These are phyloP conservation scores for Tribolium madens DNA, from an alignment of 1,140 invertebrate genomes.

Conservation along the genomic window DNA sequence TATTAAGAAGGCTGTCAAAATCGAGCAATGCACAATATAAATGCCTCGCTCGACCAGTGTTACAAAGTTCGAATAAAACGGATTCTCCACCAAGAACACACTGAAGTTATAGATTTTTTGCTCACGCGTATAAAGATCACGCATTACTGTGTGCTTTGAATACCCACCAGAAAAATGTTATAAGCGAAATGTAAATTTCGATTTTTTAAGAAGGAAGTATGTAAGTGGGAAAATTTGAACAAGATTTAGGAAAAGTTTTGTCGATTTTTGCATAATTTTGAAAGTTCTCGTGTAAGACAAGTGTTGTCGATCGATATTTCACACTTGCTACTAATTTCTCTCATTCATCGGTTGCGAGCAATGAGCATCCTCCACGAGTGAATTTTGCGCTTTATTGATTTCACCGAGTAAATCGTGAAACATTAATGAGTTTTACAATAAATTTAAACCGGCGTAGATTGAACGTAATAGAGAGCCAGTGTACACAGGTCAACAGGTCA, in stretches of 20 bases:
- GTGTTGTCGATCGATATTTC: background rate
- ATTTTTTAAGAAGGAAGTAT: background rate
- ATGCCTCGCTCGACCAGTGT: slow-evolving; percentile 21
- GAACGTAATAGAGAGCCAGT: background rate
- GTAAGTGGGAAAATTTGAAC: background rate
- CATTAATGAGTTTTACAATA: slow-evolving; percentile 28
- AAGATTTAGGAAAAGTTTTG: background rate
- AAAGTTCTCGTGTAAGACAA: background rate
- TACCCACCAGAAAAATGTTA: background rate
- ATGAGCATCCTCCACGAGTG: background rate
- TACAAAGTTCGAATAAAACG: slow-evolving; percentile 36
- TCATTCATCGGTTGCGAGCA: background rate
- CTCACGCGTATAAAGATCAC: slow-evolving; percentile 36
- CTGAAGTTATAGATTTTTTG: slow-evolving; percentile 28
- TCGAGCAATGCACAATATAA: slow-evolving; percentile 33
- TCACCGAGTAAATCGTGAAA: background rate
- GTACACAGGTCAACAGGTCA: slow-evolving; percentile 18
- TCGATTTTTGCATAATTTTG: slow-evolving; percentile 11
- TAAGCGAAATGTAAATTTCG: slow-evolving; percentile 15
- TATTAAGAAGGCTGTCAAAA: slow-evolving; percentile 23
- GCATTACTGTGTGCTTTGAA: slow-evolving; percentile 25
- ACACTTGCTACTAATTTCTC: slow-evolving; percentile 23
- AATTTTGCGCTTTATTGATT: slow-evolving; percentile 2
- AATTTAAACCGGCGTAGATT: slow-evolving; percentile 3
- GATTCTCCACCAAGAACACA: slow-evolving; percentile 1